Conservation (phyloP, 2,113 vertebrate species). For the Electrona antarctica region DNA sequence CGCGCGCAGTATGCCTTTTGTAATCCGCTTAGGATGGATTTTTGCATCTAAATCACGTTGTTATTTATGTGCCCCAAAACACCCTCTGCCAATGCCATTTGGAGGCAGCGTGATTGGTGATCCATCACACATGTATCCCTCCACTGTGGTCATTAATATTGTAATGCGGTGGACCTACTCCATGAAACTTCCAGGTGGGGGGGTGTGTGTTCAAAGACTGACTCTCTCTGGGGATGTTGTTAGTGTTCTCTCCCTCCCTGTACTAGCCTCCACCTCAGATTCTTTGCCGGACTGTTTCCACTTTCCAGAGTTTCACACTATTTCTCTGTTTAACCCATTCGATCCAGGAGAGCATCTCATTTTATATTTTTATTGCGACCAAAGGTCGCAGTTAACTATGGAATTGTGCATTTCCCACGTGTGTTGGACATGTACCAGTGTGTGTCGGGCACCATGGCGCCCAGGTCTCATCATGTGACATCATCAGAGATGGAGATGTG, state of each 20-base stretch:
- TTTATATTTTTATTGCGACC: too few relatives aligned
- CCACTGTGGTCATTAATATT: conserved; percentile 71
- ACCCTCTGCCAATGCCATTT: conserved; percentile 66
- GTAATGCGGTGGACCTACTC: conserved; percentile 67
- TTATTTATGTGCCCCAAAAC: conserved; percentile 72
- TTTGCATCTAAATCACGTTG: conserved; percentile 63
- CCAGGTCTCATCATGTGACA: too few relatives aligned
- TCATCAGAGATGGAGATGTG: too few relatives aligned
- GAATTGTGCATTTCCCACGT: too few relatives aligned
- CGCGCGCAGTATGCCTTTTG: too few relatives aligned
- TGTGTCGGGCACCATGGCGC: too few relatives aligned
- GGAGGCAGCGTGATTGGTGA: conserved; percentile 71
- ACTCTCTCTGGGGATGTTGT: conserved; percentile 48
- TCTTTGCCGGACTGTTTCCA: conserved; percentile 11
- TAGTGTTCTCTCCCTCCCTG: conserved; percentile 32
- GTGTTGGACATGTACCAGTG: too few relatives aligned
- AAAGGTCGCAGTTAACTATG: too few relatives aligned
- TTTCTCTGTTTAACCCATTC: conserved; percentile 28
- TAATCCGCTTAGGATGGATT: too few relatives aligned
- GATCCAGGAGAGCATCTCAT: too few relatives aligned
- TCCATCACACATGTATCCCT: conserved; percentile 76
- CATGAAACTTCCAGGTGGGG: conserved; percentile 63
- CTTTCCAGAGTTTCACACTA: conserved; percentile 36
- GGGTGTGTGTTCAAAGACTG: conserved; percentile 30
- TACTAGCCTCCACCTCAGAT: not conserved